Evolutionary conservation across 2,113 vertebrate genomes (phyloP).

Genomic region (Odontesthes bonariensis): DNA sequence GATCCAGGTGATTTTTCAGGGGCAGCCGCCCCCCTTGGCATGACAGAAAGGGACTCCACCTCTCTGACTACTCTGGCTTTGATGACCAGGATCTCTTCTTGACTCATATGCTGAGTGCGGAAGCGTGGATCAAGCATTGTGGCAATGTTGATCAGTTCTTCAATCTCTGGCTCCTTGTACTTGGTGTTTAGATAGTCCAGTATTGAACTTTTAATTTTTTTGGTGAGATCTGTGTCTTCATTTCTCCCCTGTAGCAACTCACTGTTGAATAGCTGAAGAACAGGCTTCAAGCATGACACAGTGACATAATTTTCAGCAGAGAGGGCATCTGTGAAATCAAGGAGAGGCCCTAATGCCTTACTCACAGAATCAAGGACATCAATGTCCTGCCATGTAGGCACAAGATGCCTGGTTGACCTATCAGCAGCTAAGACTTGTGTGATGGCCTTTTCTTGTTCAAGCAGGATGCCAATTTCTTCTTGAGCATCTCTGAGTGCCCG

Average conservation of each 20-base stretch:
- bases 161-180: too few relatives aligned
- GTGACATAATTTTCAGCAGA: background rate
- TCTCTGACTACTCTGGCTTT: too few relatives aligned
- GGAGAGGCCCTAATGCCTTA: too few relatives aligned
- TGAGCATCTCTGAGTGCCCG: background rate
- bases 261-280: too few relatives aligned
- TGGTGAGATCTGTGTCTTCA: background rate
- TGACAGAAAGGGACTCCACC: too few relatives aligned
- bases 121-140: too few relatives aligned
- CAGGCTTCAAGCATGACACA: background rate
- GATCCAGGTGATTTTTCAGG: too few relatives aligned
- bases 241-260: background rate
- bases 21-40: too few relatives aligned
- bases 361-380: background rate
- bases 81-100: too few relatives aligned
- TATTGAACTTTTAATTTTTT: background rate
- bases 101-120: too few relatives aligned
- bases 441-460: conserved; percentile 1
- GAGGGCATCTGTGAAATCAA: too few relatives aligned
- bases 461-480: background rate
- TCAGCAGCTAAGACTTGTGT: conserved; percentile 3
- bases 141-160: too few relatives aligned
- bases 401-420: background rate
- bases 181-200: background rate
- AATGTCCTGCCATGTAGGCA: background rate